phyloP scores from a whole-genome alignment of 2,113 vertebrate genomes.

The Indicator indicator region DNA sequence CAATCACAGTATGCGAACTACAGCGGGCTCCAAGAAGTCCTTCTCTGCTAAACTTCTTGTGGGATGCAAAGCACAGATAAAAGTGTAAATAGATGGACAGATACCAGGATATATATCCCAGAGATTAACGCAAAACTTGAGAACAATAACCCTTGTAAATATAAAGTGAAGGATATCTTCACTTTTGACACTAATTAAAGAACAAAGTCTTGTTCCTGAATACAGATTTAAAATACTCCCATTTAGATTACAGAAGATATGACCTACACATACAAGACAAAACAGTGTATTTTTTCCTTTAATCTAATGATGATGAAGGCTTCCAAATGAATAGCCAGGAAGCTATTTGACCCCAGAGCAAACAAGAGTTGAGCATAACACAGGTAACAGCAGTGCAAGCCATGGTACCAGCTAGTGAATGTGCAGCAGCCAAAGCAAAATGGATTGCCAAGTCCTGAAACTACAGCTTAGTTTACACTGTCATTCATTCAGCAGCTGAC shows the following conservation, averaged over 20 bases:
- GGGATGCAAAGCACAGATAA: constrained; percentile 39
- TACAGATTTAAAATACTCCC: constrained; percentile 28
- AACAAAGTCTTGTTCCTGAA: constrained; percentile 31
- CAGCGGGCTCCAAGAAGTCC: constrained; percentile 3
- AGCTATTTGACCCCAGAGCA: neutral
- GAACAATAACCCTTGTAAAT: neutral
- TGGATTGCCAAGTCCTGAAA: neutral
- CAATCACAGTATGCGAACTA: constrained; percentile 32
- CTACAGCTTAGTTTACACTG: neutral
- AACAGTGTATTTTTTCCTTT: neutral
- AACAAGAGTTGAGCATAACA: neutral
- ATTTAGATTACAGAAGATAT: constrained; percentile 33
- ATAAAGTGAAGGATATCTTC: neutral
- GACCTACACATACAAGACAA: neutral
- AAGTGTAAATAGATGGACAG: constrained; percentile 27
- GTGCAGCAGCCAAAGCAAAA: neutral
- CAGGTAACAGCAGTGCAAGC: neutral
- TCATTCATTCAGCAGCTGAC: neutral
- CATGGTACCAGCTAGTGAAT: neutral
- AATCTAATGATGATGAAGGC: neutral
- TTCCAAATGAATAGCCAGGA: neutral
- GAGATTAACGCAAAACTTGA: constrained; percentile 8
- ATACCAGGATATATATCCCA: constrained; percentile 9
- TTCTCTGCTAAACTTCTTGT: constrained; percentile 32
- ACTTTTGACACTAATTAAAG: constrained; percentile 11